These are phyloP conservation scores for Sinhomidia bicolor DNA, from an alignment of 2,888 invertebrate species.

Conservation along the genomic window DNA sequence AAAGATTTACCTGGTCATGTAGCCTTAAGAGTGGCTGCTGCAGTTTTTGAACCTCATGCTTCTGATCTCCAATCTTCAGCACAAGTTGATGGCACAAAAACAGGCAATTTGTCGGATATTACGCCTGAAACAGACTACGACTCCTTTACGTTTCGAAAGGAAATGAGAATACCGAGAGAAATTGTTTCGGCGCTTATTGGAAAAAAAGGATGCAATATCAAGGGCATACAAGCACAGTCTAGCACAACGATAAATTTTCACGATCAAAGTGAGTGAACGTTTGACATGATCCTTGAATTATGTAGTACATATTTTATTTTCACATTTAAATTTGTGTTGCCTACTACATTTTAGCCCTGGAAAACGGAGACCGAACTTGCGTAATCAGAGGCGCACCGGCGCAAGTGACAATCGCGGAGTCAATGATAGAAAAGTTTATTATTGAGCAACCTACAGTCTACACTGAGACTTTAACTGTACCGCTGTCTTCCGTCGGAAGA, in stretches of 20 bases:
- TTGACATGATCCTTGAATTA: too few species aligned
- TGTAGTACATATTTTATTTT: not conserved
- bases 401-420: constrained; percentile 88
- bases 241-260: constrained; percentile 85
- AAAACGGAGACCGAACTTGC: constrained; percentile 86
- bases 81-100: not conserved
- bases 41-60: constrained; percentile 48
- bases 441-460: constrained; percentile 87
- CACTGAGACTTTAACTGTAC: constrained; percentile 81
- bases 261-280: constrained; percentile 81
- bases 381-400: constrained; percentile 87
- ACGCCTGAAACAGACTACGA: constrained; percentile 71
- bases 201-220: constrained; percentile 89
- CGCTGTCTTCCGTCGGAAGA: constrained; percentile 83
- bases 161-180: constrained; percentile 81
- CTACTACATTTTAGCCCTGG: constrained; percentile 81
- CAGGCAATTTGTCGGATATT: constrained; percentile 18
- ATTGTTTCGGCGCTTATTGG: constrained; percentile 83
- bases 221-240: constrained; percentile 88
- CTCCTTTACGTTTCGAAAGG: constrained; percentile 51
- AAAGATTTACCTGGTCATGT: constrained; percentile 7
- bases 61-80: constrained; percentile 63
- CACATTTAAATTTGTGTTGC: too few species aligned
- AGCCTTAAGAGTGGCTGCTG: constrained; percentile 22
- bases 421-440: constrained; percentile 86